phyloP scores from a whole-genome alignment of 2,113 vertebrate genomes.

The Spea bombifrons region DNA sequence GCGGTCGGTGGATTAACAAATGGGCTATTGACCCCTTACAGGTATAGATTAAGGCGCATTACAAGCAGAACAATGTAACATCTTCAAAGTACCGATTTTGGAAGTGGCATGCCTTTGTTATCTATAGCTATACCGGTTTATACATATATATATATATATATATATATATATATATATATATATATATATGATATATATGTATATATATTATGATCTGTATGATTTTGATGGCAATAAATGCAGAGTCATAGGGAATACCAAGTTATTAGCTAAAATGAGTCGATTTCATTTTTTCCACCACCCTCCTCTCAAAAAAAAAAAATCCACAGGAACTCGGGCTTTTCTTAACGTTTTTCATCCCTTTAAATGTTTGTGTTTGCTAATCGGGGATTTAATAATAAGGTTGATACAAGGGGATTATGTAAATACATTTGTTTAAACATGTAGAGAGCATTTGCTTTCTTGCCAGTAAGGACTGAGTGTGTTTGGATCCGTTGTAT shows the following conservation, averaged over 20 bases:
- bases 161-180: too few relatives aligned
- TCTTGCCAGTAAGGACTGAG: constrained; percentile 13
- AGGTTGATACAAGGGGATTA: constrained; percentile 36
- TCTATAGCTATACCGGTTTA: too few relatives aligned
- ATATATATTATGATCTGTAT: background rate
- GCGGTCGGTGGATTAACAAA: background rate
- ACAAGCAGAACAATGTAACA: too few relatives aligned
- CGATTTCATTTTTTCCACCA: background rate
- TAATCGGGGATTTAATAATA: constrained; percentile 22
- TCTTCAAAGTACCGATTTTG: too few relatives aligned
- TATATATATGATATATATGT: too few relatives aligned
- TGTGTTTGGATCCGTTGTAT: constrained; percentile 9
- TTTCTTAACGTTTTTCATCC: constrained; percentile 9
- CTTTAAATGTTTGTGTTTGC: constrained; percentile 26
- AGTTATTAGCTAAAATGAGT: constrained; percentile 13
- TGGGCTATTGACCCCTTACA: too few relatives aligned
- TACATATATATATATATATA: too few relatives aligned
- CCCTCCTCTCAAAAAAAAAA: background rate
- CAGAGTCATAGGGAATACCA: constrained; percentile 8
- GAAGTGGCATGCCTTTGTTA: too few relatives aligned
- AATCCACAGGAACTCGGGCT: background rate
- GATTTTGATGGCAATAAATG: constrained; percentile 19
- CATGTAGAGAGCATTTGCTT: constrained; percentile 3
- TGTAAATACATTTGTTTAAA: constrained; percentile 26
- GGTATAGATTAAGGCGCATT: too few relatives aligned